These are phyloP conservation scores for Drosophila rufa DNA, from an alignment of 1,140 invertebrate species.

Conservation along the genomic window DNA sequence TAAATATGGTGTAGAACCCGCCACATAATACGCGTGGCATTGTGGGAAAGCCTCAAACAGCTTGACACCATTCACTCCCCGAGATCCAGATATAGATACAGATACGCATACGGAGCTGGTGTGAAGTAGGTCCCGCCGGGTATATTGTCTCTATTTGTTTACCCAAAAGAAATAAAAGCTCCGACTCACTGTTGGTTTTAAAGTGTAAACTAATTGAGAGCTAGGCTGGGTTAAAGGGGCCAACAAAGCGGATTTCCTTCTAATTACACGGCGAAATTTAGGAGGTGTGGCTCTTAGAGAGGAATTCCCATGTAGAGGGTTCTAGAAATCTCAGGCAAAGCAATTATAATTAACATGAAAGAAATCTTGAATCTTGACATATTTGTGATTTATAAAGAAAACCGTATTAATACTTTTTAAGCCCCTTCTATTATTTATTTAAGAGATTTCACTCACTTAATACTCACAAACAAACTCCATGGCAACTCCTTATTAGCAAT, in stretches of 20 bases:
- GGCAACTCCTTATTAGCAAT: slow-evolving; percentile 29
- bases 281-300: neutral
- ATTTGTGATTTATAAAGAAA: neutral
- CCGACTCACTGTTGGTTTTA: slow-evolving; percentile 33
- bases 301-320: neutral
- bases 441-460: slow-evolving; percentile 8
- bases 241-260: slow-evolving; percentile 28
- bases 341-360: neutral
- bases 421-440: neutral
- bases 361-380: neutral
- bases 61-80: slow-evolving; percentile 29
- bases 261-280: neutral
- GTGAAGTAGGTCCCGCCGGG: slow-evolving; percentile 26
- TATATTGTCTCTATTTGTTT: slow-evolving; percentile 28
- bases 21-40: slow-evolving; percentile 16
- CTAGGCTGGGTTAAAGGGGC: slow-evolving; percentile 1
- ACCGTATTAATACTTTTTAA: too few species aligned
- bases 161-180: slow-evolving; percentile 25
- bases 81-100: slow-evolving; percentile 14
- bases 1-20: slow-evolving; percentile 7
- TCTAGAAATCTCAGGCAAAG: neutral
- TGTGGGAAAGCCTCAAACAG: slow-evolving; percentile 51
- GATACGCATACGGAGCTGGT: neutral
- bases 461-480: slow-evolving; percentile 25
- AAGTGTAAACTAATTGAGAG: slow-evolving; percentile 35